Evolutionary conservation across 2,888 invertebrate species (phyloP), one percentile per base, ranked within the genome.

Genomic region (Julus scandinavius): DNA sequence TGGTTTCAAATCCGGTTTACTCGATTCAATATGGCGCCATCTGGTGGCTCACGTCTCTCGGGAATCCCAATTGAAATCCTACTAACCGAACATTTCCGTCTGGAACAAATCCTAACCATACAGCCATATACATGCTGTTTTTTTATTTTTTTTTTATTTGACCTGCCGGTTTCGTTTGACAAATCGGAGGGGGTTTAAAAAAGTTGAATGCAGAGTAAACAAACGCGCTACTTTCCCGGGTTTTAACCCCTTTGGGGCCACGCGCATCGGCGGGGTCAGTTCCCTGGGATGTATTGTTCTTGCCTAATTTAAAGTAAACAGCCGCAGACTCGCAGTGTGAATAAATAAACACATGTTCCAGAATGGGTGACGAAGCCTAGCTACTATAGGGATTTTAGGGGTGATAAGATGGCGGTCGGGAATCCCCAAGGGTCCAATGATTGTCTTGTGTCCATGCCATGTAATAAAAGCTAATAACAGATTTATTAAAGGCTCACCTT

Each of bases 221-320:
- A 72, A 29, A 11, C 29, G 29, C 9, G 9, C 72, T 72, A 72
- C 29, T 72, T 72, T 29, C 2, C 38, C 9, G 72, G 72, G 72
- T 72, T 72, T 72, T 29, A 72, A 72, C 72, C 72, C 72, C 72
- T 72, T 72, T 72, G 72, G 72, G 72, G 29, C 72, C 72, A 72
- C 13, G 29, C 29, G 72, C 38, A 1, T 29, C 72, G 72, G 3
- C 29, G 72, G 72, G 72, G 72, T 72, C 72, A 72, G 29, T 72
- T 29, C 29, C 29, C 29, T 6, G 29, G 29, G 3, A 9, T 9
- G 72, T 72, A 72, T 72, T 72, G 72, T 72, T 72, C 72, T 72
- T 29, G n/a, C 6, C 38, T 72, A 72, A 72, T 72, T 72, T 29
- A 72, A 72, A 72, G 72, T 72, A 72, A 72, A 72, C 72, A 72